Percentiles rank a stretch among this genome's conserved stretches.
Conservation (phyloP, 1,140 invertebrate species). For the Zaprionus camerounensis region DNA sequence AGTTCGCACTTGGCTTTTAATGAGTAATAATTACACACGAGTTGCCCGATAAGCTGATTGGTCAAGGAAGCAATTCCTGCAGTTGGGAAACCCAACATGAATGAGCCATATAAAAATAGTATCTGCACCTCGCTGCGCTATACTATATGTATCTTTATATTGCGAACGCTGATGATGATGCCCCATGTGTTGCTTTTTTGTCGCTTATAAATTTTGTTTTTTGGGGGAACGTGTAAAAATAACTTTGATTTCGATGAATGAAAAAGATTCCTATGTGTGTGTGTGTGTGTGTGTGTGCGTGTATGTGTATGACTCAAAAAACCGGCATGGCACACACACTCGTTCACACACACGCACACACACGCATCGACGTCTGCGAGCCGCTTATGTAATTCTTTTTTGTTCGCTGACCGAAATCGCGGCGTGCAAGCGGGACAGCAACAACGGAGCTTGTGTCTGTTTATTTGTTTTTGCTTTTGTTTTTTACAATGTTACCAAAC, state of each 20-base stretch:
- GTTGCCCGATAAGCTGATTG: neutral
- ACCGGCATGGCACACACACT: constrained; percentile 51
- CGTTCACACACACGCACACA: constrained; percentile 33
- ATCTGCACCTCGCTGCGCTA: neutral
- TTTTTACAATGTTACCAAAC: constrained; percentile 60
- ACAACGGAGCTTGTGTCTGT: constrained; percentile 47
- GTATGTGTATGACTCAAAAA: constrained; percentile 20
- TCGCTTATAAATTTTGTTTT: constrained; percentile 8
- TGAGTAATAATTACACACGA: neutral
- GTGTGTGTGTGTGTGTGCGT: neutral
- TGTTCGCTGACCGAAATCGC: constrained; percentile 50
- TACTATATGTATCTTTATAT: no score
- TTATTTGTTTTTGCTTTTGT: constrained; percentile 22
- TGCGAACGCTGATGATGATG: neutral
- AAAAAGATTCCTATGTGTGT: neutral
- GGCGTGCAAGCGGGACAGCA: constrained; percentile 21
- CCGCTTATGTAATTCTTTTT: constrained; percentile 63
- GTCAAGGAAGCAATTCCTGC: neutral
- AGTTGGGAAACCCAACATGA: no score
- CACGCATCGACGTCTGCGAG: constrained; percentile 14
- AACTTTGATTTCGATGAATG: constrained; percentile 55
- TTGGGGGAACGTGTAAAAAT: constrained; percentile 46
- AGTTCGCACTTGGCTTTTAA: neutral
- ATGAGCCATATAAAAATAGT: no score
- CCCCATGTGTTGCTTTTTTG: neutral